phyloP scores from a whole-genome alignment of 1,140 invertebrate species.

The Oscheius sp. region DNA sequence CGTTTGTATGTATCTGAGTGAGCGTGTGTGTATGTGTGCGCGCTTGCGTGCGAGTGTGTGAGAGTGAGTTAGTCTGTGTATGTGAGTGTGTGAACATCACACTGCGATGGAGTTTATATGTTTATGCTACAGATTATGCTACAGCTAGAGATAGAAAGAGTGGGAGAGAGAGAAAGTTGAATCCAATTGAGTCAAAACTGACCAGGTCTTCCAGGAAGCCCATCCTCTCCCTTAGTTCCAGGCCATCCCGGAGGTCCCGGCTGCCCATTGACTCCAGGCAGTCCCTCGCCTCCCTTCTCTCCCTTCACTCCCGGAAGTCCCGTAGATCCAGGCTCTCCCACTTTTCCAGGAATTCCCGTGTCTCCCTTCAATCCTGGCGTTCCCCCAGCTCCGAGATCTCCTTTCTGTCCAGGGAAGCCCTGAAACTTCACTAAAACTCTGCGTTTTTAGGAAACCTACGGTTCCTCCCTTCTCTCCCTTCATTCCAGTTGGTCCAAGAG shows the following conservation, averaged over 20 bases:
- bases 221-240: conserved; percentile 41
- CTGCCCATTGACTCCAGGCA: conserved; percentile 40
- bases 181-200: no score
- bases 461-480: conserved; percentile 40
- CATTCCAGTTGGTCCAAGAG: conserved; percentile 38
- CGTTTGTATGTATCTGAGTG: no score
- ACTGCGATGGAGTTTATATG: no score
- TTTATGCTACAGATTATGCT: no score
- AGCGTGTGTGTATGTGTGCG: no score
- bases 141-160: no score
- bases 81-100: no score
- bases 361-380: conserved; percentile 43
- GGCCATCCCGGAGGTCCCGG: conserved; percentile 42
- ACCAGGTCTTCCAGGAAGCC: conserved; percentile 33
- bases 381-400: conserved; percentile 35
- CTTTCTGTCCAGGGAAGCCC: conserved; percentile 43
- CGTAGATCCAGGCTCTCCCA: conserved; percentile 40
- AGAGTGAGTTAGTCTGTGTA: no score
- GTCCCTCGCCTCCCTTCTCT: conserved; percentile 39
- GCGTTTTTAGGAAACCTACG: conserved; percentile 7
- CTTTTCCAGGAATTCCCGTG: conserved; percentile 41
- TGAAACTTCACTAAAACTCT: conserved; percentile 7
- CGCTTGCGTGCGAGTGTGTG: no score
- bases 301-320: conserved; percentile 37
- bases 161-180: no score